Conservation (phyloP, 2,113 vertebrate species). For the Macrotis lagotis region DNA sequence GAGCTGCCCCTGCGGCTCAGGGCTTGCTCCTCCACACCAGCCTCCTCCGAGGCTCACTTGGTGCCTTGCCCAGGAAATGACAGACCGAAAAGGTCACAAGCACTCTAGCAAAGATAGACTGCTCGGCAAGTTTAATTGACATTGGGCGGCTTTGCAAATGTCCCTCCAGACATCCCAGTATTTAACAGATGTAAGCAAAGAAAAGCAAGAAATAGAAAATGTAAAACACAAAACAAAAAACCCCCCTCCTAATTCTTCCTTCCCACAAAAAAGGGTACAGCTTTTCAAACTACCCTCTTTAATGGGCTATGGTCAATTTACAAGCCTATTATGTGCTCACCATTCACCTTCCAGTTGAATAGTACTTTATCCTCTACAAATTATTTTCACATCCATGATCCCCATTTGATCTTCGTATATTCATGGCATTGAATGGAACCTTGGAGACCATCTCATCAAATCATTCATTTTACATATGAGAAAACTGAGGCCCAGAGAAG, state of each 20-base stretch:
- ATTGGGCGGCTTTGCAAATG: constrained; percentile 83
- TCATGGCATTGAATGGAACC: neutral
- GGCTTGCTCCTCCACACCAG: constrained; percentile 82
- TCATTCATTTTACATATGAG: neutral
- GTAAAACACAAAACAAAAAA: constrained; percentile 58
- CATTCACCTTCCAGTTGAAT: neutral
- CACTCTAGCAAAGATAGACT: constrained; percentile 86
- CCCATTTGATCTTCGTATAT: constrained; percentile 10
- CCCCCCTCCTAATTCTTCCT: neutral
- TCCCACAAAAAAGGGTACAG: neutral
- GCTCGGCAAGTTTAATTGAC: constrained; percentile 86
- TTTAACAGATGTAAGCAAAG: constrained; percentile 81
- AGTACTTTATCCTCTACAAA: neutral
- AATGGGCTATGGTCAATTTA: constrained; percentile 21
- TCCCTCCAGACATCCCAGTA: constrained; percentile 81
- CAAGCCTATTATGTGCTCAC: neutral
- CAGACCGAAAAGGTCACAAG: constrained; percentile 90
- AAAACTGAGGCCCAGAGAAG: neutral
- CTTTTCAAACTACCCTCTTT: constrained; percentile 40
- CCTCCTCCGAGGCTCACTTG: constrained; percentile 86
- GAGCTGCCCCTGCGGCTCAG: constrained; percentile 79
- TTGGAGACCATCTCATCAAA: constrained; percentile 8
- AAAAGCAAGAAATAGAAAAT: constrained; percentile 74
- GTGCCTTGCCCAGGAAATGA: constrained; percentile 90
- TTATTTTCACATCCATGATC: constrained; percentile 6